Evolutionary conservation across 2,797 vertebrate genomes (phyloP).

Genomic region (Sphaeramia orbicularis): DNA sequence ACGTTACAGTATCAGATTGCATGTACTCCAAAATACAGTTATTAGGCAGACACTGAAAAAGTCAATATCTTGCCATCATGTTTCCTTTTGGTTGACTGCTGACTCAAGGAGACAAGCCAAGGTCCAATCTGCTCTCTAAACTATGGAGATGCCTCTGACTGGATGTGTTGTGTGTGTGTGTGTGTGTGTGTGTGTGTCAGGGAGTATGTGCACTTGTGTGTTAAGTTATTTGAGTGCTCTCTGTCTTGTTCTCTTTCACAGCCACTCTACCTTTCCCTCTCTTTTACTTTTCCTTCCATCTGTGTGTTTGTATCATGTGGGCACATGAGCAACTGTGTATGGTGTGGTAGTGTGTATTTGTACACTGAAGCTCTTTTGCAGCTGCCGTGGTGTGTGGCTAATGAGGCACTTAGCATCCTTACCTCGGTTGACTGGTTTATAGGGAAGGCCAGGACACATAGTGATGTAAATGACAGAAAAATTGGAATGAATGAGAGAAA

Average conservation of each 20-base stretch:
- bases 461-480: conserved; percentile 24
- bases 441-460: conserved; percentile 42
- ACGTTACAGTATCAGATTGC: conserved; percentile 72
- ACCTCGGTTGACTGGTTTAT: conserved; percentile 54
- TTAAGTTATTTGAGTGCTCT: conserved; percentile 64
- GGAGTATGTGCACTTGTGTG: conserved; percentile 25
- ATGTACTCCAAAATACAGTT: conserved; percentile 81
- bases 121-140: conserved; percentile 70
- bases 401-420: conserved; percentile 65
- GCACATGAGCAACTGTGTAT: conserved; percentile 21
- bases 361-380: conserved; percentile 35
- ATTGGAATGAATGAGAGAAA: conserved; percentile 6
- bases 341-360: conserved; percentile 41
- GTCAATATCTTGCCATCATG: conserved; percentile 81
- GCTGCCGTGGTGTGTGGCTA: conserved; percentile 61
- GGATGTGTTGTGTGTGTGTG: conserved; percentile 26
- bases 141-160: conserved; percentile 62
- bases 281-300: conserved; percentile 25
- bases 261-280: conserved; percentile 19
- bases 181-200: conserved; percentile 24
- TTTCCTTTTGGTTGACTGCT: conserved; percentile 80
- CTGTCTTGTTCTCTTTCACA: conserved; percentile 15
- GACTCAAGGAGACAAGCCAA: conserved; percentile 80
- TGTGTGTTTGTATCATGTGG: conserved; percentile 35
- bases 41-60: conserved; percentile 82